Evolutionary conservation across 1,140 invertebrate genomes (phyloP).

Genomic region (Lysiphlebus fabarum): DNA sequence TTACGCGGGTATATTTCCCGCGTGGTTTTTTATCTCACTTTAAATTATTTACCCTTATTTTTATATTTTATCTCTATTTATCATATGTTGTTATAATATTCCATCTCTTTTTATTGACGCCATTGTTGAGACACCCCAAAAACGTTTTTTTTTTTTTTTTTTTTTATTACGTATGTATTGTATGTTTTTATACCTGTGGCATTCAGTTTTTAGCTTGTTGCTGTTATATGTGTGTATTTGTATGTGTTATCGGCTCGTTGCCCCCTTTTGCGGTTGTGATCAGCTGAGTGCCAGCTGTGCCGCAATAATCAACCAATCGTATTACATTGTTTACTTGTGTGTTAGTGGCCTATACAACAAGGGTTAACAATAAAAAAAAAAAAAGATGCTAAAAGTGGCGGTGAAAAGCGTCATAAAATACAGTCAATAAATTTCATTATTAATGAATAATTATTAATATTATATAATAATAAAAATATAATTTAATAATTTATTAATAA

Average conservation of each 20-base stretch:
- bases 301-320: constrained; percentile 34
- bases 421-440: too few species aligned
- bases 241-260: constrained; percentile 18
- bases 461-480: too few species aligned
- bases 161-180: background rate
- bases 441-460: too few species aligned
- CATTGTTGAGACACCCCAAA: too few species aligned
- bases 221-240: constrained; percentile 8
- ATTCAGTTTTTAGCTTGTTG: background rate
- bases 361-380: too few species aligned
- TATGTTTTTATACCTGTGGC: too few species aligned
- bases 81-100: too few species aligned
- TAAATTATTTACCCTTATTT: too few species aligned
- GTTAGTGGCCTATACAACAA: too few species aligned
- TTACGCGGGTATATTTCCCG: constrained; percentile 47
- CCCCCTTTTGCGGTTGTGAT: constrained; percentile 30
- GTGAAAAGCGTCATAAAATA: too few species aligned
- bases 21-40: constrained; percentile 22
- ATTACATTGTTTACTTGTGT: background rate
- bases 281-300: constrained; percentile 54
- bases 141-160: constrained; percentile 1
- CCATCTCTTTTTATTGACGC: background rate
- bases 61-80: background rate
- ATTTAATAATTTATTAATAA: too few species aligned
- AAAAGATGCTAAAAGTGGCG: too few species aligned